Evolutionary conservation across 1,140 invertebrate genomes (phyloP).

Genomic region (Procambarus virginalis): DNA sequence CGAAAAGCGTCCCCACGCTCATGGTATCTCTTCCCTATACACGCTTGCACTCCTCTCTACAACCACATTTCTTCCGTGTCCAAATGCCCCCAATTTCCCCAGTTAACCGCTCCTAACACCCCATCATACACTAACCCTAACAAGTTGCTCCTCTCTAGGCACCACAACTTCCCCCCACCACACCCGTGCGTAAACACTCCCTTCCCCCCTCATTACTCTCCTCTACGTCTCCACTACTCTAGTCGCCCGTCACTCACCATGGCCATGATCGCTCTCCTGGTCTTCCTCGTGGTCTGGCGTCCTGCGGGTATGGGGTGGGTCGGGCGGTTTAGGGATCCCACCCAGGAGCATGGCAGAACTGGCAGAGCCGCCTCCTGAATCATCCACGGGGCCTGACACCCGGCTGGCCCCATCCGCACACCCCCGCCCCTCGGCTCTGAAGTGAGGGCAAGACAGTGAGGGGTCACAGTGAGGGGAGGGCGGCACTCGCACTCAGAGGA

Average conservation of each 20-base stretch:
- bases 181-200: not conserved
- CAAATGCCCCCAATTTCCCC: not conserved
- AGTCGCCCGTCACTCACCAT: slow-evolving; percentile 31
- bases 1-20: not conserved
- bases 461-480: not conserved
- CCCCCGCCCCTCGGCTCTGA: slow-evolving; percentile 66
- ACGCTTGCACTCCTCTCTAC: not conserved
- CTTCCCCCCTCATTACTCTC: not conserved
- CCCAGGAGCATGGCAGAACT: slow-evolving; percentile 24
- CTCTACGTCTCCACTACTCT: not conserved
- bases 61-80: not conserved
- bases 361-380: slow-evolving; percentile 24
- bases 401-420: slow-evolving; percentile 68
- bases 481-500: too few species aligned
- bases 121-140: too few species aligned
- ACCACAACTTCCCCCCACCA: too few species aligned
- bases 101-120: too few species aligned
- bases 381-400: slow-evolving; percentile 54
- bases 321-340: slow-evolving; percentile 68
- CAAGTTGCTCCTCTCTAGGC: too few species aligned
- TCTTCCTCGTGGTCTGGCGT: slow-evolving; percentile 57
- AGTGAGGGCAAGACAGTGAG: slow-evolving; percentile 11
- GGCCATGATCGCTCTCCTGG: slow-evolving; percentile 52
- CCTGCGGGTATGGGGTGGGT: slow-evolving; percentile 63
- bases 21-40: not conserved